These are phyloP conservation scores for Poliocrania exsul DNA, from an alignment of 2,797 vertebrate species.

Conservation along the genomic window DNA sequence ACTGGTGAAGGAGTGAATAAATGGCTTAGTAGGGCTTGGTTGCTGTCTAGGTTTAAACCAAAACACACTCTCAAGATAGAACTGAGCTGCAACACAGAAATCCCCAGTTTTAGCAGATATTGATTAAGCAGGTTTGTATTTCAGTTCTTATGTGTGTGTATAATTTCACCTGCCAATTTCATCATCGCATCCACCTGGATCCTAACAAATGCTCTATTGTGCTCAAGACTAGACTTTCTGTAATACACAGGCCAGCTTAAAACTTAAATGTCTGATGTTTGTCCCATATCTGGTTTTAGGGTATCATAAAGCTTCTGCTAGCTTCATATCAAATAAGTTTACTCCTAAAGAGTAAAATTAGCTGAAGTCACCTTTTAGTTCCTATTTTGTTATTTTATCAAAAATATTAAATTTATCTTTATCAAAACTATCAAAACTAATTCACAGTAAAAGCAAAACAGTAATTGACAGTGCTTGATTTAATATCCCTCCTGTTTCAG, in stretches of 20 bases:
- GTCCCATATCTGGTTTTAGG: neutral
- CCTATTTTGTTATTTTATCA: neutral
- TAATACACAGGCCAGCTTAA: neutral
- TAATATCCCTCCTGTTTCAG: neutral
- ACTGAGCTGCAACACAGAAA: neutral
- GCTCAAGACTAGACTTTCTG: neutral
- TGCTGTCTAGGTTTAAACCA: neutral
- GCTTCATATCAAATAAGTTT: neutral
- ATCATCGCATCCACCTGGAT: neutral
- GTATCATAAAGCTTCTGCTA: neutral
- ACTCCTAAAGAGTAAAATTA: neutral
- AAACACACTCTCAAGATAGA: neutral
- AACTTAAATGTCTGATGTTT: neutral
- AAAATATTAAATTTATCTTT: neutral
- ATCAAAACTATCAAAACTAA: neutral
- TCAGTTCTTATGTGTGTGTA: neutral
- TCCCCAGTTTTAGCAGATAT: neutral
- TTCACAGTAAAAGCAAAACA: neutral
- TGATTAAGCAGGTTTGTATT: neutral
- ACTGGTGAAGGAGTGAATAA: neutral
- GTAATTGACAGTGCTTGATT: neutral
- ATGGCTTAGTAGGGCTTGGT: neutral
- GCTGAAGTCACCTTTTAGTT: neutral
- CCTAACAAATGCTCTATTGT: neutral
- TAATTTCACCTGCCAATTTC: neutral